Evolutionary conservation across 2,797 vertebrate species (phyloP), one percentile per base, ranked within the genome.

Genomic region (Macrochelys suwanniensis): DNA sequence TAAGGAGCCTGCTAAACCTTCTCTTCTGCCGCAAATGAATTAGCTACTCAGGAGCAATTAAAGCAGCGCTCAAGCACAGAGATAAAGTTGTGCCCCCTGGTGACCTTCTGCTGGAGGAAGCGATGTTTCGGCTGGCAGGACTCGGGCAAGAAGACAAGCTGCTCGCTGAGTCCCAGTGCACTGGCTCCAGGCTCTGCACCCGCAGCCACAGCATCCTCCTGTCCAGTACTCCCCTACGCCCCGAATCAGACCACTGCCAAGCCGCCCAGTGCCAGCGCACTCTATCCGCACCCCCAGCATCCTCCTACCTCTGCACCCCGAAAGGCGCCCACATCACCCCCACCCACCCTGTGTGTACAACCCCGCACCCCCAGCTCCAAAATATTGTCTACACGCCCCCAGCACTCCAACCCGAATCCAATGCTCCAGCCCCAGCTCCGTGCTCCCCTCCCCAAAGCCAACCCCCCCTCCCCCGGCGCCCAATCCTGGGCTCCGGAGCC

Each of bases 61-160:
- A 37, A n/a, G 89, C 89, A n/a, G 56, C 49, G 89, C 92, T 71
- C 54, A 16, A 91, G 85, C 74, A 26, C 28, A 5, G 50, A 71
- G 90, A 84, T 59, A 87, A 93, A 94, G 94, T 59, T 78, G 86
- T 91, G 96, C 87, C 91, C 92, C 92, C 77, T 85, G 8, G 84
- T 94, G 96, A 97, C 97, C 97, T 96, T 97, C 91, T 82, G 84
- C 54, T 92, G 82, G 82, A 94, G 90, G 50, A 47, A 88, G 74
- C 90, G 88, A 15, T 85, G 89, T 82, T 89, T 81, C 6, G 65
- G n/a, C 84, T 33, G 89, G 80, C 92, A 37, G 84, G 47, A 76
- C 19, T 78, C 50, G 8, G 28, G 1, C 50, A 4, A 0, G 1
- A 5, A 3, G 6, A 26, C 12, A 17, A 8, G 53, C 53, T 11